Evolutionary conservation across 2,113 vertebrate species (phyloP), one percentile per base, ranked within the genome.

Genomic region (Tenebrosternarchus preto): DNA sequence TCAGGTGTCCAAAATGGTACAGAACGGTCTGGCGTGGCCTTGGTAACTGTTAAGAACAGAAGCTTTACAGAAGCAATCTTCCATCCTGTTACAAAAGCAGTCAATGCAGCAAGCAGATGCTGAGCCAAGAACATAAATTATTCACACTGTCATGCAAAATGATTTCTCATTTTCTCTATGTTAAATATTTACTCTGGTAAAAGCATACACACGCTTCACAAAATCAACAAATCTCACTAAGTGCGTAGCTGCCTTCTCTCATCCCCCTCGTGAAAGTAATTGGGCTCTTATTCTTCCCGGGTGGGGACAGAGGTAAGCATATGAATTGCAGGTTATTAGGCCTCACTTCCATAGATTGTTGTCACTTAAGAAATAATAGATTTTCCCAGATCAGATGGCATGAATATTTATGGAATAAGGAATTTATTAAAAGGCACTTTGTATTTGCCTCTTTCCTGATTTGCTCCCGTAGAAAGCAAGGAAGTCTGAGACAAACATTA

Each of bases 341-440:
- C 64, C 61, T 39, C 77, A 31, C 71, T 43, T 55, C 67, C 79
- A 81, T 74, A 80, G 69, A 80, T 80, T 72, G 77, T 82, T 82
- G 80, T 72, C 73, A 85, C 74, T 82, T 80, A 78, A 82, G 76
- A 82, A 82, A 83, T 80, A 82, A 83, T 80, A 73, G 76, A 82
- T 74, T 77, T 82, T 74, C 84, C 73, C 39, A 43, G 73, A 82
- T 85, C 80, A 82, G 75, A 61, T 70, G 53, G 60, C 67, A 73
- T 78, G 81, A 76, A 84, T 83, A 81, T 81, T 76, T 85, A 85
- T 81, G 43, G 76, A 46, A 74, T 70, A 50, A 57, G 33, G 27
- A 81, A 81, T 78, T 60, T 83, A 85, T 81, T 83, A 78, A 80
- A 81, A 81, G 55, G 24, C 63, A 43, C 63, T 85, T 80, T 77